Base-by-base conservation (phyloP, 2,797 vertebrate genomes). In the Muscicapa striata region DNA sequence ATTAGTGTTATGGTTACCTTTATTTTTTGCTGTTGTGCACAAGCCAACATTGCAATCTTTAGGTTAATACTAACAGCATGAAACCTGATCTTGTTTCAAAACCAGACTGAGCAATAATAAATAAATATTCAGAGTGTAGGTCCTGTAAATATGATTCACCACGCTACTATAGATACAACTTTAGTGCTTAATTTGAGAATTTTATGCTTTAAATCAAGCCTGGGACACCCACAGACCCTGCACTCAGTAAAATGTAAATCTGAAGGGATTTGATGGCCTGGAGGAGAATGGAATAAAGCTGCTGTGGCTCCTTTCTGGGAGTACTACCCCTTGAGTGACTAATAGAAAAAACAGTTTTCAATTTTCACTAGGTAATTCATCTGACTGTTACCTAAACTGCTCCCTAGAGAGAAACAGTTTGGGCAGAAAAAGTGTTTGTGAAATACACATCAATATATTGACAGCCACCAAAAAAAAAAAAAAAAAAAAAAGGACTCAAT, bases 301-400 rank as follows among this genome's bases (percentile, higher is more conserved):
- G 29, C 22, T 72, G 11, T 40, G 43, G 36, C 27, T 94, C 21
- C 58, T 89, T 74, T 38, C 54, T 84, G 54, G 18, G 55, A 85
- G 27, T 67, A 36, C 15, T 61, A 64, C 15, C 7, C n/a, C 45
- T 67, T 70, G 38, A 87, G 59, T 79, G 64, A 93, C 61, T 93
- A 83, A 83, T 23, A 93, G 75, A 57, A 91, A 87, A 84, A 76
- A 15, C 34, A 52, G 49, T 79, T 95, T 93, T 82, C 62, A 78
- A 9, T 92, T 95, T 96, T 90, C 87, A 36, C 66, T n/a, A 17
- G 36, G 74, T 72, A 74, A 87, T 93, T 92, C 51, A 82, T 89
- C 81, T 95, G 78, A 59, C n/a, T 15, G 30, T 79, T 90, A 36
- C 70, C 40, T 68, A 89, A 92, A 82, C 70, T 66, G 23, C 26